Evolutionary conservation across 2,888 invertebrate genomes (phyloP).

Genomic region (Zele albiditarsus): DNA sequence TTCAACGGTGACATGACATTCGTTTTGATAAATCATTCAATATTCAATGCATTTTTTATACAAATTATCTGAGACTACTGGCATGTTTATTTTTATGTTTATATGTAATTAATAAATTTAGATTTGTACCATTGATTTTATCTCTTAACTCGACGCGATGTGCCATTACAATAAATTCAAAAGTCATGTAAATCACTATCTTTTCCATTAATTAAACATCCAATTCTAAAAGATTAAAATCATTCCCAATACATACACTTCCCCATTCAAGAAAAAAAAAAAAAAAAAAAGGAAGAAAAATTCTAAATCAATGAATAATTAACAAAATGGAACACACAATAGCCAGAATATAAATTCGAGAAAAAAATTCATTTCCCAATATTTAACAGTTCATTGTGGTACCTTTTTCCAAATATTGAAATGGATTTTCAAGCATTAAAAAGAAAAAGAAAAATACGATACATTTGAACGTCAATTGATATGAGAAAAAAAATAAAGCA

Average conservation of each 20-base stretch:
- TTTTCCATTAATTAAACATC: constrained; percentile 11
- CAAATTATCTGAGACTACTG: not conserved
- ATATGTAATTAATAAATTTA: constrained; percentile 41
- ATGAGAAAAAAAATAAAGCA: not conserved
- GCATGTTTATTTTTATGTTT: constrained; percentile 20
- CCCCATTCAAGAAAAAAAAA: not conserved
- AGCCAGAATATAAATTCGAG: too few species aligned
- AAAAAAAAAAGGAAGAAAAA: not conserved
- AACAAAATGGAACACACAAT: not conserved
- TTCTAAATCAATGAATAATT: not conserved
- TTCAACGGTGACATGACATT: not conserved
- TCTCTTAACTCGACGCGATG: constrained; percentile 54
- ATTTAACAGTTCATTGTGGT: not conserved
- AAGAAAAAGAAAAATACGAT: not conserved
- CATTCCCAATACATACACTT: constrained; percentile 5
- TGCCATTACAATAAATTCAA: constrained; percentile 56
- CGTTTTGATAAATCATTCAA: not conserved
- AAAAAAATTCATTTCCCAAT: not conserved
- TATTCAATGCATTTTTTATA: constrained; percentile 2
- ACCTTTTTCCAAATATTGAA: not conserved
- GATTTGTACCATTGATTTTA: constrained; percentile 52
- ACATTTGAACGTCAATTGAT: too few species aligned
- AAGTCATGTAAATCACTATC: constrained; percentile 21
- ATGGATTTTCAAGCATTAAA: not conserved
- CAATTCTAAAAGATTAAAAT: constrained; percentile 2